Percentiles rank a stretch among this genome's conserved stretches.
Conservation (phyloP, 35 echinoderm and acorn worm genomes). For the Apostichopus parvimensis region DNA sequence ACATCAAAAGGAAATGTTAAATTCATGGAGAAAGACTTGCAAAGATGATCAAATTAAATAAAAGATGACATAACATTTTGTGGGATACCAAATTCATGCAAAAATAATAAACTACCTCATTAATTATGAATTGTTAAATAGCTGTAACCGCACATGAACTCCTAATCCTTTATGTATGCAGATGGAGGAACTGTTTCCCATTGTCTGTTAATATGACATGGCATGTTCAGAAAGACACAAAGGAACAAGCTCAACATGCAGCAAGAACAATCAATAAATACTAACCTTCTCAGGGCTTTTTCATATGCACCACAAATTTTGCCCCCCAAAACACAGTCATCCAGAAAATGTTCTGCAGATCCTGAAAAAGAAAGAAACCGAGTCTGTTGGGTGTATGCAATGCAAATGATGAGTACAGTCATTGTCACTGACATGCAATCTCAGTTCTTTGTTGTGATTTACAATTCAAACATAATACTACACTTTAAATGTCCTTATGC, state of each 20-base stretch:
- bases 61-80: too few species aligned
- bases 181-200: background rate
- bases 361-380: background rate
- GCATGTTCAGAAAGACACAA: background rate
- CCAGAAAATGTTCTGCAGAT: conserved; percentile 13
- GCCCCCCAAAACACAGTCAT: background rate
- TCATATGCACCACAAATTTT: conserved; percentile 29
- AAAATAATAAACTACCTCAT: background rate
- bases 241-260: background rate
- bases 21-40: too few species aligned
- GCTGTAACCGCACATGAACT: too few species aligned
- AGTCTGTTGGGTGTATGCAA: background rate
- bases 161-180: background rate
- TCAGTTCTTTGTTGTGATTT: too few species aligned
- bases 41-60: too few species aligned
- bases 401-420: too few species aligned
- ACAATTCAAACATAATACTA: too few species aligned
- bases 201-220: background rate
- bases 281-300: conserved; percentile 5
- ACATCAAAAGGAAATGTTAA: too few species aligned
- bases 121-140: background rate
- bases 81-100: background rate
- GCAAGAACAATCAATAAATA: background rate
- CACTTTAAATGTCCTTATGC: too few species aligned
- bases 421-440: too few species aligned